Conservation (phyloP, 2,888 invertebrate genomes). For the Frankliniella intonsa region DNA sequence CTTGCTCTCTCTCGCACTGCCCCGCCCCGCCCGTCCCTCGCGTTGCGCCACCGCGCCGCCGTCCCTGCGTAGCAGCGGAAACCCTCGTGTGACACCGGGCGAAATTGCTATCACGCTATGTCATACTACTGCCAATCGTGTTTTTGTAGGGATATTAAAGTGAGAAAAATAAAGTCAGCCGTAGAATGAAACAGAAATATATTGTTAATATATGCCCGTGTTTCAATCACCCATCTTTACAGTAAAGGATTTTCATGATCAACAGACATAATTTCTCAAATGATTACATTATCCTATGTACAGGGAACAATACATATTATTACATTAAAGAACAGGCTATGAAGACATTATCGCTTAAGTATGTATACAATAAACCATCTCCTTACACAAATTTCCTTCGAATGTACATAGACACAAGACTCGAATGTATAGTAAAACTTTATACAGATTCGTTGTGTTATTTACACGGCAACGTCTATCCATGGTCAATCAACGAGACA, state of each 20-base stretch:
- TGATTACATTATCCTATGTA: constrained; percentile 13
- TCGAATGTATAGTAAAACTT: background rate
- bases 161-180: background rate
- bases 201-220: constrained; percentile 13
- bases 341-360: constrained; percentile 16
- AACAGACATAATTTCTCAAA: constrained; percentile 23
- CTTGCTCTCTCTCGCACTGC: no score
- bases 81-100: no score
- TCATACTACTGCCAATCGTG: background rate
- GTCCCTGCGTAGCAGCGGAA: no score
- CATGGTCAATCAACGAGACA: background rate
- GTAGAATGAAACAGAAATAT: constrained; percentile 18
- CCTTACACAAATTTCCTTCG: background rate
- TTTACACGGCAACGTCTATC: constrained; percentile 10
- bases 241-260: constrained; percentile 12
- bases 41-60: no score
- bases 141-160: background rate
- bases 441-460: background rate
- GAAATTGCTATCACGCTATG: no score
- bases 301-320: constrained; percentile 5
- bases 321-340: constrained; percentile 18
- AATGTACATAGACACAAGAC: constrained; percentile 7
- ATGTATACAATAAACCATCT: constrained; percentile 8
- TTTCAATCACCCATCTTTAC: constrained; percentile 2
- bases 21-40: no score